Conservation (phyloP, 2,888 invertebrate species). For the Fragum fragum region DNA sequence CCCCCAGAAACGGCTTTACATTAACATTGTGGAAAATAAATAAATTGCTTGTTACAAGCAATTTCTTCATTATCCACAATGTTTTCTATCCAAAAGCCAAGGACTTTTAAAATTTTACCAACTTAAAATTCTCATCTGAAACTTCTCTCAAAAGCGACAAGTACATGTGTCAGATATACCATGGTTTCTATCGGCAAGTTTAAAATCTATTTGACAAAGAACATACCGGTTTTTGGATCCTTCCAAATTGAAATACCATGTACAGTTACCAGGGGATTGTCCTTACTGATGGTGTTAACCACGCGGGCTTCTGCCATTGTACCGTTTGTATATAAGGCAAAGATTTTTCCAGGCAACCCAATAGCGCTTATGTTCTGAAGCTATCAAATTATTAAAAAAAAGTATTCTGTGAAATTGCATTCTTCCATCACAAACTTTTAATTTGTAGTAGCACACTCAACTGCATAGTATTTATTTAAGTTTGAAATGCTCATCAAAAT, state of each 20-base stretch:
- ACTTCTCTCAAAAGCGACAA: background rate
- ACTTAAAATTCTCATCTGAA: too few species aligned
- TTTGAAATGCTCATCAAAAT: too few species aligned
- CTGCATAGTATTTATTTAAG: too few species aligned
- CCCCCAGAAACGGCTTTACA: background rate
- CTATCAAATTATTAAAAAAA: background rate
- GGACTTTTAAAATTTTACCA: background rate
- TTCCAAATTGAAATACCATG: slow-evolving; percentile 15
- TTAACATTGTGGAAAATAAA: too few species aligned
- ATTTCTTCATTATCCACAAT: too few species aligned
- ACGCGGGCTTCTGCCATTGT: background rate
- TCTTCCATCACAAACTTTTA: too few species aligned
- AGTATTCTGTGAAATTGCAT: too few species aligned
- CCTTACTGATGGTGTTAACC: slow-evolving; percentile 1
- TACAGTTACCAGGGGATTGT: background rate
- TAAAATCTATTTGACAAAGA: background rate
- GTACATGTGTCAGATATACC: background rate
- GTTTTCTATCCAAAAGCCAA: background rate
- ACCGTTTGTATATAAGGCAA: slow-evolving; percentile 18
- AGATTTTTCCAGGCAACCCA: background rate
- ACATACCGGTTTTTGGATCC: slow-evolving; percentile 2
- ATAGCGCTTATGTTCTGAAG: background rate
- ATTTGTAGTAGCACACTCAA: too few species aligned
- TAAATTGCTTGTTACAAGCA: too few species aligned
- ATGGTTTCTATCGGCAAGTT: background rate